Base-by-base conservation (phyloP, 2,888 invertebrate species). In the Aphodius granarius region DNA sequence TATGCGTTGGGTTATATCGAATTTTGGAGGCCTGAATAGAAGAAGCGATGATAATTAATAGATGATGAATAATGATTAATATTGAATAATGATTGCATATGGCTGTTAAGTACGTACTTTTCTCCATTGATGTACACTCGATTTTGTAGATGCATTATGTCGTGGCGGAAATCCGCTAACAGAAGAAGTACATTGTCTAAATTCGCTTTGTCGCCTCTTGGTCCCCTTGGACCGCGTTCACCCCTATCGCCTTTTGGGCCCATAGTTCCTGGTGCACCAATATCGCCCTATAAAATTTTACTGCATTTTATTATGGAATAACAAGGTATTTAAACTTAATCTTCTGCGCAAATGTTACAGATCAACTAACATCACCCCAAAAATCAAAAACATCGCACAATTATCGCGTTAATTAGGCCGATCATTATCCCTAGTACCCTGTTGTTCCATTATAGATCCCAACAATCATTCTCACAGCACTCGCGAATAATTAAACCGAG, bases 181-280 rank as follows among this genome's bases (percentile, higher is more conserved):
- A 92, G 86, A 0, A 92, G 87, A 70, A 92, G 86, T 84, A 92
- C 88, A 77, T 92, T 89, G 83, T 93, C 92, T 73, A 92, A 86
- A 2, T 91, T 91, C 1, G 91, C 92, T 74, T 89, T 89, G 2
- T 91, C 91, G 0, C 92, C 92, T 74, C 90, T 89, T 0, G 89
- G 88, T 0, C 92, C 92, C 43, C 90, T 86, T 0, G 89, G 88
- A 0, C 92, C 92, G 72, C 89, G 86, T 0, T 89, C 87, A 0
- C 92, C 92, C 66, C 83, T 83, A 74, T 90, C 90, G 0, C 92
- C 92, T 84, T 91, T 91, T 0, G 89, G 89, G 5, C 92, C 92
- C 78, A 89, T 89, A 83, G 88, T 86, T 4, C 92, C 92, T 0
- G 89, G 86, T 0, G 92, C 87, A 6, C 92, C 92, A 0, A 90